Conservation (phyloP, 2,113 vertebrate species). For the Carlito syrichta region DNA sequence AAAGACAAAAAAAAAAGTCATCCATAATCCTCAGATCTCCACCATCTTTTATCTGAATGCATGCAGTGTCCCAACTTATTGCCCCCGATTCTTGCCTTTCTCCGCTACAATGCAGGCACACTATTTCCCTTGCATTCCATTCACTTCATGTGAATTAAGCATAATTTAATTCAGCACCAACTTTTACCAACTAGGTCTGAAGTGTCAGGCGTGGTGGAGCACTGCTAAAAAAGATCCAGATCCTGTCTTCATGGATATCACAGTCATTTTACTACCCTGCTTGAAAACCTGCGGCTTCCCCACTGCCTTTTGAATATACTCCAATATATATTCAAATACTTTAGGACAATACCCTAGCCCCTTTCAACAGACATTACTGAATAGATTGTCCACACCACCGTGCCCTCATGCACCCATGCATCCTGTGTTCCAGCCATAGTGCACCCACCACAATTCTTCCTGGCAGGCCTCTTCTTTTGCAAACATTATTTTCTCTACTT, state of each 20-base stretch:
- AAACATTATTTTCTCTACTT: background rate
- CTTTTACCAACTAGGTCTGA: background rate
- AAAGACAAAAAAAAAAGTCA: background rate
- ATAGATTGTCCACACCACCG: background rate
- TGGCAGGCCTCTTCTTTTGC: background rate
- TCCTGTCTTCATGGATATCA: background rate
- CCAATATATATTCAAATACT: no score
- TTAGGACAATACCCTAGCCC: background rate
- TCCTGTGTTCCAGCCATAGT: background rate
- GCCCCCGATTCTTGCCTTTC: background rate
- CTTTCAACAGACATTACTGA: background rate
- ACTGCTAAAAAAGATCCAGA: background rate
- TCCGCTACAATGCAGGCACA: background rate
- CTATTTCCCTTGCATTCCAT: background rate
- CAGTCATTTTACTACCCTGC: background rate
- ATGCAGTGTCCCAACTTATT: background rate
- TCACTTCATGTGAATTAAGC: background rate
- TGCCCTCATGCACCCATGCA: no score
- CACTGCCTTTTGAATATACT: background rate
- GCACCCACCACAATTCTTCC: background rate
- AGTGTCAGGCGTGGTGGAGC: background rate
- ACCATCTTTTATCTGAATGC: background rate
- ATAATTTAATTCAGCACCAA: slow-evolving; percentile 20
- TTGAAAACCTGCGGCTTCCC: background rate
- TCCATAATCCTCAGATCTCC: background rate